Percentiles rank a stretch among this genome's conserved stretches.
phyloP scores from a whole-genome alignment of 1,140 invertebrate species.

The Tenebrio molitor region DNA sequence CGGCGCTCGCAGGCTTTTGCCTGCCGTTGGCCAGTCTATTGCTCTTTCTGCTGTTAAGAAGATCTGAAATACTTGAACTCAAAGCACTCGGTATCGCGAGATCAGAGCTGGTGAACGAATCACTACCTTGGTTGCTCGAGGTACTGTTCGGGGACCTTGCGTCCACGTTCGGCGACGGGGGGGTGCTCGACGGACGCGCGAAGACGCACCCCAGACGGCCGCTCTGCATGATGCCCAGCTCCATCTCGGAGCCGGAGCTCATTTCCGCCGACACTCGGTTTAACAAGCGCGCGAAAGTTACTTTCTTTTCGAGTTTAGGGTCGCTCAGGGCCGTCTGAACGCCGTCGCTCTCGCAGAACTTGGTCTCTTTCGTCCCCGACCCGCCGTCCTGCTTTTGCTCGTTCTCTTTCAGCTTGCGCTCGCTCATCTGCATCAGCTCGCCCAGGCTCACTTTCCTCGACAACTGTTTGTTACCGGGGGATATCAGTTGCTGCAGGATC shows the following conservation, averaged over 20 bases:
- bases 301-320: conserved; percentile 80
- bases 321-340: conserved; percentile 71
- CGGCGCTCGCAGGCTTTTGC: conserved; percentile 77
- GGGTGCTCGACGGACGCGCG: conserved; percentile 69
- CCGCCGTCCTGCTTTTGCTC: conserved; percentile 47
- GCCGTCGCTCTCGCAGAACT: conserved; percentile 68
- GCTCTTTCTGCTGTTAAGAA: conserved; percentile 56
- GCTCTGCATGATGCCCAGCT: conserved; percentile 69
- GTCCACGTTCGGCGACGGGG: conserved; percentile 69
- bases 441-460: conserved; percentile 74
- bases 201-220: conserved; percentile 61
- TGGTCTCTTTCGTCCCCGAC: conserved; percentile 70
- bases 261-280: conserved; percentile 82
- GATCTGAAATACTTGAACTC: conserved; percentile 64
- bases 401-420: conserved; percentile 67
- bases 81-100: conserved; percentile 67
- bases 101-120: conserved; percentile 78
- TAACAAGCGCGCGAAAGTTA: conserved; percentile 80
- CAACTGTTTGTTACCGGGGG: conserved; percentile 67
- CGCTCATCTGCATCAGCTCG: conserved; percentile 79
- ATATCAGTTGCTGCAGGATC: conserved; percentile 80
- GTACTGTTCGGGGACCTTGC: conserved; percentile 74
- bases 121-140: conserved; percentile 78
- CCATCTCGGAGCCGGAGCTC: conserved; percentile 77
- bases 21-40: conserved; percentile 55